Percentiles rank a stretch among this genome's conserved stretches.
phyloP scores from a whole-genome alignment of 2,113 vertebrate species.

The Neomonachus schauinslandi region DNA sequence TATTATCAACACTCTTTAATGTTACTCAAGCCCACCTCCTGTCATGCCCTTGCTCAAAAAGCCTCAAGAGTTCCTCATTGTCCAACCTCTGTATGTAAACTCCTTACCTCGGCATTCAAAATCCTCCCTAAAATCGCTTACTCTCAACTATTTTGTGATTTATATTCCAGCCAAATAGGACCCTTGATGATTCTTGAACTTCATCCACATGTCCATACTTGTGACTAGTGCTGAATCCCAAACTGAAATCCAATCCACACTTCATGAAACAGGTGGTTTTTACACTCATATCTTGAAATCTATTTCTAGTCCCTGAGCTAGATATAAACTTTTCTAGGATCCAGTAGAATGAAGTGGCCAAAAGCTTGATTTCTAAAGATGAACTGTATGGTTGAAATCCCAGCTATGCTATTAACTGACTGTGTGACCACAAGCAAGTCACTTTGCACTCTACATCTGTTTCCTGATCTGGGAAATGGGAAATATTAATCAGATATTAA shows the following conservation, averaged over 20 bases:
- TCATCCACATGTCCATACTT: neutral
- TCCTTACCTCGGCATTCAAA: neutral
- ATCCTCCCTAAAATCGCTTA: neutral
- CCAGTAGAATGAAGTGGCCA: neutral
- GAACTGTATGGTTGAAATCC: neutral
- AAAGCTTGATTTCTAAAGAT: neutral
- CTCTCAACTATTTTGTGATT: neutral
- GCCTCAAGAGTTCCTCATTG: neutral
- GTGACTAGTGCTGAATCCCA: neutral
- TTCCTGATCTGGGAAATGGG: conserved; percentile 32
- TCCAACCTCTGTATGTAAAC: neutral
- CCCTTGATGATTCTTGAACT: neutral
- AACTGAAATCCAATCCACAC: neutral
- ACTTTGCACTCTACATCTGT: neutral
- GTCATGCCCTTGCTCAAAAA: neutral
- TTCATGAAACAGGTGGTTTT: conserved; percentile 25
- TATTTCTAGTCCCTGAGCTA: neutral
- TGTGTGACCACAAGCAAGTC: neutral
- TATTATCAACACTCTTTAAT: neutral
- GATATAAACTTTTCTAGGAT: conserved; percentile 7
- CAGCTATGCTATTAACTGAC: neutral
- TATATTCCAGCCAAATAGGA: neutral
- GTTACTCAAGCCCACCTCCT: neutral
- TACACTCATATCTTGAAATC: neutral
- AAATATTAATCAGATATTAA: conserved; percentile 48